Base-by-base conservation (phyloP, 2,113 vertebrate species). In the Ahaetulla prasina region DNA sequence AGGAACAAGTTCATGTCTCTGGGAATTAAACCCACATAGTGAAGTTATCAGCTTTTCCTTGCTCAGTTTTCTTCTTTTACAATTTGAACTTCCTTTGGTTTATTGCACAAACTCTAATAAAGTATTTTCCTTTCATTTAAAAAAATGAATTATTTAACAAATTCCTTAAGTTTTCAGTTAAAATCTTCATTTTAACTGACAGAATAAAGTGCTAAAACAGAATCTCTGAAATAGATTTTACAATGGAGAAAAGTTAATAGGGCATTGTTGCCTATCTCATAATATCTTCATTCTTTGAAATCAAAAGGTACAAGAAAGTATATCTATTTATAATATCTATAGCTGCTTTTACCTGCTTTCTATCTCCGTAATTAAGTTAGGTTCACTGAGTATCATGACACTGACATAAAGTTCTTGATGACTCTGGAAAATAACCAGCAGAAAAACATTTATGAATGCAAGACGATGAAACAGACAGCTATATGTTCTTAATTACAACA, bases 1-100 rank as follows among this genome's bases (percentile, higher is more conserved):
- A 96, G 0, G 97, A 98, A 95, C 96, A 97, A 95, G 91, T 98
- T 94, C 97, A 97, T 1, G 95, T 93, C 74, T 96, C 97, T 43
- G 94, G 96, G 8, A 96, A 90, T 93, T 97, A 85, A 98, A 92
- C 8, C 2, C 0, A 1, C 80, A 4, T 2, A 3, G 39, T 63
- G 87, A 50, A 53, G 20, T 2, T 39, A 22, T 20, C 49, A 43
- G 49, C 47, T 57, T 90, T 43, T 6, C 3, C 16, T 39, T n/a
- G 39, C 14, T 11, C 18, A 54, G 4, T 22, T 92, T 84, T 63
- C n/a, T 1, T 2, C 60, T 55, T 53, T 18, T 39, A n/a, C 53
- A 45, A 3, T 25, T 10, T 45, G 92, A 23, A 8, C 89, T 4
- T 0, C 80, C 85, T 88, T 0, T 0, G 0, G 2, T 91, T 85